Conservation (phyloP, 2,113 vertebrate genomes). For the Rhinoptilus africanus region DNA sequence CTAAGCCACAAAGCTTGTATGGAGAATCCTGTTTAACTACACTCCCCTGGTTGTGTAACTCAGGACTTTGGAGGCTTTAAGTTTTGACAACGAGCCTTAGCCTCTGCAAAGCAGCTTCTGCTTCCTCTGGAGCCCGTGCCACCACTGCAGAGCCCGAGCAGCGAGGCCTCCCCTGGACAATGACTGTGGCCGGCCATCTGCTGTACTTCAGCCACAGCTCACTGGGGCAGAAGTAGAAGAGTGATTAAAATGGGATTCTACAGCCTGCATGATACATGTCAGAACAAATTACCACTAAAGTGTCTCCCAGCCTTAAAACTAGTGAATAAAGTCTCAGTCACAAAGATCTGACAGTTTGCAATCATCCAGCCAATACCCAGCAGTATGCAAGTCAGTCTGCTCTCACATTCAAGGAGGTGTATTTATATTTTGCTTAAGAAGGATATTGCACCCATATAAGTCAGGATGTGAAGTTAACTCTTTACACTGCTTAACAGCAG, state of each 20-base stretch:
- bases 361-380: neutral
- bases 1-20: neutral
- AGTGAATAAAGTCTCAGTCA: neutral
- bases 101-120: neutral
- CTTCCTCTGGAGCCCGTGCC: neutral
- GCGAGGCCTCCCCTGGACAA: neutral
- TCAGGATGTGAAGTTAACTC: neutral
- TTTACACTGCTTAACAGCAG: neutral
- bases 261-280: neutral
- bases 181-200: neutral
- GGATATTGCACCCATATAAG: accelerated
- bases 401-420: neutral
- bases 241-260: neutral
- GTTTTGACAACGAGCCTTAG: neutral
- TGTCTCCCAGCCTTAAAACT: neutral
- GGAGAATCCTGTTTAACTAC: neutral
- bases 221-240: neutral
- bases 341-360: neutral
- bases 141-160: neutral
- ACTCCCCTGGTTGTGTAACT: neutral
- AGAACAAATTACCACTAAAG: neutral
- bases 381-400: neutral
- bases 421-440: neutral
- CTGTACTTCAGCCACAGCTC: neutral
- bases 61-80: neutral